Percentiles rank a stretch among this genome's conserved stretches.
phyloP scores from a whole-genome alignment of 2,888 invertebrate genomes.

The Autographa pulchrina region DNA sequence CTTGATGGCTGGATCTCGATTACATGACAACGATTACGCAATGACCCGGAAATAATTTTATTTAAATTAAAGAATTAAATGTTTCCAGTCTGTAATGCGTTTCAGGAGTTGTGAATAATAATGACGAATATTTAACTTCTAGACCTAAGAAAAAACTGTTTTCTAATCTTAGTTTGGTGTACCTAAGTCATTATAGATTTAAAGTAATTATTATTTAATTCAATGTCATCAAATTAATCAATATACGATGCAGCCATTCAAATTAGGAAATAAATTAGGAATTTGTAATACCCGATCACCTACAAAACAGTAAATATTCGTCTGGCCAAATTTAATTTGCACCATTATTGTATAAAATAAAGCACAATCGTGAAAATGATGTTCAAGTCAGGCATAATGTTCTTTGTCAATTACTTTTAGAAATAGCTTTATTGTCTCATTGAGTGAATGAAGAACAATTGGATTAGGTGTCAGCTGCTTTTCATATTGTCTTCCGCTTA shows the following conservation, averaged over 20 bases:
- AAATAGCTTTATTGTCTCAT: conserved; percentile 8
- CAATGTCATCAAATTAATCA: background rate
- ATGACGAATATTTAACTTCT: too few species aligned
- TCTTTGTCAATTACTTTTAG: conserved; percentile 6
- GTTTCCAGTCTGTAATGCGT: too few species aligned
- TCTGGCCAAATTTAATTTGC: background rate
- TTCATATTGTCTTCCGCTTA: background rate
- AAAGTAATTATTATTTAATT: background rate
- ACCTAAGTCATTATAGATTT: background rate
- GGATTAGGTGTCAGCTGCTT: background rate
- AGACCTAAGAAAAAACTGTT: too few species aligned
- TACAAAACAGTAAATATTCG: background rate
- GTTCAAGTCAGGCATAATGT: conserved; percentile 5
- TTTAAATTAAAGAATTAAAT: too few species aligned
- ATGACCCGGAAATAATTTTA: too few species aligned
- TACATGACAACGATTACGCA: too few species aligned
- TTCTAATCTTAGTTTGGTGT: too few species aligned
- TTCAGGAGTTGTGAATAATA: too few species aligned
- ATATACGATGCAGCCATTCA: background rate
- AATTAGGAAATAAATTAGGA: background rate
- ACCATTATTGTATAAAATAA: background rate
- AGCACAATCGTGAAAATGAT: background rate
- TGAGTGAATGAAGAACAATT: conserved; percentile 9
- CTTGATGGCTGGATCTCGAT: too few species aligned
- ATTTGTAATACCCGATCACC: background rate